phyloP scores from a whole-genome alignment of 2,797 vertebrate genomes.

The Threskiornis aethiopicus region DNA sequence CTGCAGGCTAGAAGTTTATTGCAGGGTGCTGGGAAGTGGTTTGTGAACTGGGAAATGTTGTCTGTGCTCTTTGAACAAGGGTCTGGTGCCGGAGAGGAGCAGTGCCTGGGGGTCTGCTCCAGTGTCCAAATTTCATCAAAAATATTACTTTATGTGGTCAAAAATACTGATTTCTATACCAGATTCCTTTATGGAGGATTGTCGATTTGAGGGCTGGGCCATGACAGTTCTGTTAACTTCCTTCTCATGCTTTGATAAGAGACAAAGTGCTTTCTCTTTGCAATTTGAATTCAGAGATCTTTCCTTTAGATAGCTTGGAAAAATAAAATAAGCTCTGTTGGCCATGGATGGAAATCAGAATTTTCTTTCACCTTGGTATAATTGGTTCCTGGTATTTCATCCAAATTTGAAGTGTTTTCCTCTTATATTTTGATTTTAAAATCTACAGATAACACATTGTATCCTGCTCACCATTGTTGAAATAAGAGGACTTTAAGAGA shows the following conservation, averaged over 20 bases:
- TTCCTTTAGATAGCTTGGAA: background rate
- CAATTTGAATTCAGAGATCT: constrained; percentile 10
- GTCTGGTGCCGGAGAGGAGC: background rate
- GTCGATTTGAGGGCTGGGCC: background rate
- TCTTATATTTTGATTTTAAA: background rate
- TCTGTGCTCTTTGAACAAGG: background rate
- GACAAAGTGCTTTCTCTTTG: background rate
- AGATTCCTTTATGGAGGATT: background rate
- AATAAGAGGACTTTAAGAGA: background rate
- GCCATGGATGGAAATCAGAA: background rate
- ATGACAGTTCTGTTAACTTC: background rate
- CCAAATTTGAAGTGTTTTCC: background rate
- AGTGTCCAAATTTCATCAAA: background rate
- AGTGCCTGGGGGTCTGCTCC: background rate
- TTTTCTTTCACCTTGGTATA: background rate
- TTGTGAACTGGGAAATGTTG: background rate
- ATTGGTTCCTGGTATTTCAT: constrained; percentile 30
- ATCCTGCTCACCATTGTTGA: background rate
- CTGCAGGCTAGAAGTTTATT: background rate
- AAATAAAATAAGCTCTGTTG: background rate
- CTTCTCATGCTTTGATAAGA: background rate
- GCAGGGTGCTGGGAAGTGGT: background rate
- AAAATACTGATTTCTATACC: background rate
- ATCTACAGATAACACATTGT: background rate
- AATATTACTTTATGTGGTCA: background rate